Evolutionary conservation across 2,113 vertebrate species (phyloP), one percentile per base, ranked within the genome.

Genomic region (Tympanuchus pallidicinctus): DNA sequence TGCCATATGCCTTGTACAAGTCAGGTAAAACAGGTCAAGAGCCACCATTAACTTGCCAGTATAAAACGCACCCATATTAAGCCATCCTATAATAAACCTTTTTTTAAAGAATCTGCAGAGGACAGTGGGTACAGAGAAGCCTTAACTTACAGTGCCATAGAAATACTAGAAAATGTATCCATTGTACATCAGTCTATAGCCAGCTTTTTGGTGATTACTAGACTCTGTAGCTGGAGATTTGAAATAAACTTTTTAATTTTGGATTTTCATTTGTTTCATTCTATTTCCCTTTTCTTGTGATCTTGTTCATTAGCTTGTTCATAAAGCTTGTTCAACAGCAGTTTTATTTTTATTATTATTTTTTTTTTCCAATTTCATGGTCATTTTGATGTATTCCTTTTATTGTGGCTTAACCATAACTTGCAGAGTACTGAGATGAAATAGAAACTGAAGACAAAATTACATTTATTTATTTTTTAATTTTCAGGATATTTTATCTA

Each of bases 271-370:
- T 64, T 86, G 22, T 25, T 94, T 84, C 30, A 6, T 16, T 56
- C 45, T 52, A 5, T 59, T 75, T 67, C 2, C 1, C n/a, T 74
- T 77, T 50, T 12, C 21, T 3, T 64, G 7, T 52, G 1, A 0
- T 18, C 40, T 25, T 14, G 28, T 27, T 1, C 0, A 10, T 43
- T 77, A 78, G 2, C 36, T 69, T 78, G 64, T 8, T 66, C 38
- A 18, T 8, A 74, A 17, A 43, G 6, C 24, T 73, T 47, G 22
- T 11, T 1, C 36, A 63, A 32, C 2, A 34, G 6, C 10, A 48
- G 1, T 43, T 42, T 42, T 5, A 56, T 42, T 82, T 13, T 50
- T 24, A 38, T 24, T 40, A n/a, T 75, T 17, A 61, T 6, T 6
- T 42, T 42, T 38, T 38, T 38, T 38, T 38, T 13, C 4, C 30